Conservation (phyloP, 2,797 vertebrate genomes). For the Knipowitschia caucasica region DNA sequence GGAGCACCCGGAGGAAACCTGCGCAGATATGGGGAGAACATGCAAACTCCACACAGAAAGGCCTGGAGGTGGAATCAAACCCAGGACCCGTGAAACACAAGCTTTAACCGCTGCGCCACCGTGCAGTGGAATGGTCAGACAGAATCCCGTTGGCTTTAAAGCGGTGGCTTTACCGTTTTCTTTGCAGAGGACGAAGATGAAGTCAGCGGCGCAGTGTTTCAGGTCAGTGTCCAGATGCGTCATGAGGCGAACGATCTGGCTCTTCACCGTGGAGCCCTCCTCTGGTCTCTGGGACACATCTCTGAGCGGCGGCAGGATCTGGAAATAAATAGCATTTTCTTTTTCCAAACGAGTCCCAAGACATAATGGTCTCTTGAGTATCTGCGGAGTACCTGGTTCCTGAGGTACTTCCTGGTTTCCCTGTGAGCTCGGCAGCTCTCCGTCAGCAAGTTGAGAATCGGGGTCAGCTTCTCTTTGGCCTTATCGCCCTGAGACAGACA, state of each 20-base stretch:
- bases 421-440: conserved; percentile 79
- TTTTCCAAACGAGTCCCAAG: no score
- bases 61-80: no score
- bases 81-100: no score
- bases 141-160: no score
- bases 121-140: no score
- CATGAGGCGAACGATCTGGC: conserved; percentile 80
- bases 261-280: conserved; percentile 75
- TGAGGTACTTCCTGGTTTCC: conserved; percentile 78
- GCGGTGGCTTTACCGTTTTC: conserved; percentile 60
- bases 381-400: conserved; percentile 63
- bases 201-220: conserved; percentile 81
- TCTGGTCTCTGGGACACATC: conserved; percentile 77
- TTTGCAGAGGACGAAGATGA: conserved; percentile 84
- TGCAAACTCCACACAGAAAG: no score
- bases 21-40: no score
- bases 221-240: conserved; percentile 81
- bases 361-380: background rate
- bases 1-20: no score
- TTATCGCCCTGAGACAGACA: conserved; percentile 61
- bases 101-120: no score
- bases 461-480: conserved; percentile 76
- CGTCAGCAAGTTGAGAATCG: conserved; percentile 77
- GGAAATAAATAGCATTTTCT: no score
- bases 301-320: conserved; percentile 79